phyloP scores from a whole-genome alignment of 2,888 invertebrate species.

The Oasisia sp. region DNA sequence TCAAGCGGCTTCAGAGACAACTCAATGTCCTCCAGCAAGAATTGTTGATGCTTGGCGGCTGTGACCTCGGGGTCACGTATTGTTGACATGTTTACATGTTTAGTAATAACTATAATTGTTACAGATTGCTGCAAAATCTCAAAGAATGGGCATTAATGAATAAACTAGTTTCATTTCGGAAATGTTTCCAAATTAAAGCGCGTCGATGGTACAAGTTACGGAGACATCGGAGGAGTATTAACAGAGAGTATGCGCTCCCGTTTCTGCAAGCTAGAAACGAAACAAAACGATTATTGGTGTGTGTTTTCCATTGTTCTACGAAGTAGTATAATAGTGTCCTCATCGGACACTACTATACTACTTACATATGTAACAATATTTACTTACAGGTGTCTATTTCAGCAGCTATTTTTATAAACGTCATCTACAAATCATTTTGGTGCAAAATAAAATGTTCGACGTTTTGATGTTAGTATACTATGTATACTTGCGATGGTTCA shows the following conservation, averaged over 20 bases:
- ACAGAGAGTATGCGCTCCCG: neutral
- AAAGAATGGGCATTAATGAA: neutral
- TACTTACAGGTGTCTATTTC: neutral
- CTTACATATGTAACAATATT: neutral
- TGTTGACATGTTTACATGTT: neutral
- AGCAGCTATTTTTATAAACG: neutral
- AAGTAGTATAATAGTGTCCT: too few species aligned
- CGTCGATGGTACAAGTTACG: neutral
- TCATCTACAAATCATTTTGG: neutral
- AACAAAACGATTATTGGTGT: neutral
- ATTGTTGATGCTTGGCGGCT: neutral
- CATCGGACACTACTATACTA: too few species aligned
- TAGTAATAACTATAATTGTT: neutral
- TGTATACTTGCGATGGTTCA: neutral
- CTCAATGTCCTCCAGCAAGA: neutral
- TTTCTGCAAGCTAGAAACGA: neutral
- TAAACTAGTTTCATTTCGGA: neutral
- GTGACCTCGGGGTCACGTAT: conserved; percentile 5
- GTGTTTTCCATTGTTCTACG: neutral
- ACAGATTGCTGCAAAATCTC: neutral
- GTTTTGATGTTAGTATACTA: neutral
- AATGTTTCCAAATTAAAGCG: neutral
- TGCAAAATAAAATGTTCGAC: too few species aligned
- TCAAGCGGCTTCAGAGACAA: neutral
- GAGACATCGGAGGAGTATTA: neutral